These are phyloP conservation scores for Leptatherina wallacei DNA, from an alignment of 2,797 vertebrate species.

Conservation along the genomic window DNA sequence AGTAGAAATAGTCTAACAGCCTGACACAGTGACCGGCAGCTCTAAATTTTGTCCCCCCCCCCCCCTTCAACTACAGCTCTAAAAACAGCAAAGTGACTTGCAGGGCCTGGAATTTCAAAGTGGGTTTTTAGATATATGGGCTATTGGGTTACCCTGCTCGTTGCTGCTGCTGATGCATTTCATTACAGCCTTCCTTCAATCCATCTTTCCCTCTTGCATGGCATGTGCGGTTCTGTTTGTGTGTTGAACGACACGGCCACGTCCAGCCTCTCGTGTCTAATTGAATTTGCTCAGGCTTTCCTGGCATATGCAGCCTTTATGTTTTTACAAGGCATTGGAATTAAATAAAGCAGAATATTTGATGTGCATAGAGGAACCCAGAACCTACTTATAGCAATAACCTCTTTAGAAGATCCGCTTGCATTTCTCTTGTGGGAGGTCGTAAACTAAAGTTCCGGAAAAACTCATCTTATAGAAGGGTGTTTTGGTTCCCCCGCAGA, in stretches of 20 bases:
- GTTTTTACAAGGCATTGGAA: slow-evolving; percentile 65
- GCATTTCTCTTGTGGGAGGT: slow-evolving; percentile 50
- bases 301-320: slow-evolving; percentile 53
- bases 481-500: slow-evolving; percentile 22
- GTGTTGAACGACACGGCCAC: slow-evolving; percentile 9
- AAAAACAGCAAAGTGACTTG: slow-evolving; percentile 75
- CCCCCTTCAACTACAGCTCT: slow-evolving; percentile 40
- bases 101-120: slow-evolving; percentile 65
- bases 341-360: slow-evolving; percentile 57
- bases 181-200: slow-evolving; percentile 30
- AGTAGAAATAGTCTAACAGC: slow-evolving; percentile 58
- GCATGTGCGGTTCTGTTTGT: slow-evolving; percentile 25
- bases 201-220: slow-evolving; percentile 8
- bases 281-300: slow-evolving; percentile 57
- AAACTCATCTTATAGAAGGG: slow-evolving; percentile 41
- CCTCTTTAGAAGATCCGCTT: slow-evolving; percentile 31
- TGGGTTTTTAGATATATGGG: slow-evolving; percentile 67
- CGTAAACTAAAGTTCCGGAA: slow-evolving; percentile 57
- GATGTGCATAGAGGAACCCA: slow-evolving; percentile 54
- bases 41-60: slow-evolving; percentile 37
- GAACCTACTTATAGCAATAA: slow-evolving; percentile 55
- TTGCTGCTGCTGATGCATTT: slow-evolving; percentile 51
- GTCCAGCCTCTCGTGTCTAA: slow-evolving; percentile 51
- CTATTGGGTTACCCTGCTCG: slow-evolving; percentile 69
- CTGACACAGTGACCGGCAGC: slow-evolving; percentile 71